These are phyloP conservation scores for Thalpophila matura DNA, from an alignment of 2,888 invertebrate genomes.

Conservation along the genomic window DNA sequence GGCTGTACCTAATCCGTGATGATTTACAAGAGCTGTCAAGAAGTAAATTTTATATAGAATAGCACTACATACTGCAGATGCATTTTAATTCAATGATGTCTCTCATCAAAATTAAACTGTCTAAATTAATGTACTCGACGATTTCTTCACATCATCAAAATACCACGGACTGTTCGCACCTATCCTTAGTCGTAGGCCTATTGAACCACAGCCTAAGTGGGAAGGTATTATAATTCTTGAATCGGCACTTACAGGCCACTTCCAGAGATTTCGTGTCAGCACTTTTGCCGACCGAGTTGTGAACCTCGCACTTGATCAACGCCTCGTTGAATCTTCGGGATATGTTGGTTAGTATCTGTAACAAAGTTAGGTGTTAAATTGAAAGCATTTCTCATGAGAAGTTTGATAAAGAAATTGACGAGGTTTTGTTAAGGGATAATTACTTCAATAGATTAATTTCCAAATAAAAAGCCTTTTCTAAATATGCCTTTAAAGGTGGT, in stretches of 20 bases:
- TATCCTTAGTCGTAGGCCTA: not conserved
- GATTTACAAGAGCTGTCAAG: no score
- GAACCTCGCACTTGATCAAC: conserved; percentile 97
- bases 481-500: no score
- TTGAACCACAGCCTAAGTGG: conserved; percentile 35
- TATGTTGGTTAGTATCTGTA: conserved; percentile 94
- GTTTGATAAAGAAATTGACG: not conserved
- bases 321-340: conserved; percentile 96
- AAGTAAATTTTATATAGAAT: no score
- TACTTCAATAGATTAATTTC: no score
- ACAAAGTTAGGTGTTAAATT: conserved; percentile 51
- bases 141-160: no score
- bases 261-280: conserved; percentile 97
- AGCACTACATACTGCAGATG: no score
- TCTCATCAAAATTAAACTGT: not conserved
- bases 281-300: conserved; percentile 97
- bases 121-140: no score
- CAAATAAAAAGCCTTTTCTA: no score
- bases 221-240: conserved; percentile 53
- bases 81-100: no score
- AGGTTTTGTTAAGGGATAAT: not conserved
- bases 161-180: conserved; percentile 2
- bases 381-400: not conserved
- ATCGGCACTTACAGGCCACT: conserved; percentile 95
- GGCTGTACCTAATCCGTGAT: no score